phyloP scores from a whole-genome alignment of 1,140 invertebrate species.

The Polypedilum pembai region DNA sequence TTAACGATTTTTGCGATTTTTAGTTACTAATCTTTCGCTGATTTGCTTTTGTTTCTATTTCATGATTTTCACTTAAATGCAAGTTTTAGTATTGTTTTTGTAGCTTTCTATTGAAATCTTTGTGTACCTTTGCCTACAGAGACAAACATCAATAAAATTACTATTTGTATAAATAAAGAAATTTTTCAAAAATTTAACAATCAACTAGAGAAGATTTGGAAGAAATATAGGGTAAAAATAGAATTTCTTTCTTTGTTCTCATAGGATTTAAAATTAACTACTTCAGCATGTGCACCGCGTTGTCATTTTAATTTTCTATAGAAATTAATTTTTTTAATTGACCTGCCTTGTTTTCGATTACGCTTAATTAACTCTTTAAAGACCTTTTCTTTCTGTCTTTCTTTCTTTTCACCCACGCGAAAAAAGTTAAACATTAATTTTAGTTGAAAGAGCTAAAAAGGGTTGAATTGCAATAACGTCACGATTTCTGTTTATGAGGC shows the following conservation, averaged over 20 bases:
- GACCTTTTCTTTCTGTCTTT: background rate
- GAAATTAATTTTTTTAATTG: constrained; percentile 5
- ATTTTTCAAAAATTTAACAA: no score
- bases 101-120: no score
- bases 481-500: constrained; percentile 22
- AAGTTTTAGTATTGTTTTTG: no score
- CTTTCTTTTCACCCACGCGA: background rate
- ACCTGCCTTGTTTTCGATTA: constrained; percentile 6
- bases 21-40: no score
- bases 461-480: background rate
- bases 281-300: background rate
- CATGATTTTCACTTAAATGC: no score
- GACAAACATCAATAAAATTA: no score
- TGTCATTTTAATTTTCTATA: constrained; percentile 13
- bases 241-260: background rate
- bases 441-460: background rate
- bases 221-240: no score
- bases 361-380: constrained; percentile 18
- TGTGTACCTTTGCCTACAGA: no score
- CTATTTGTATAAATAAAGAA: no score
- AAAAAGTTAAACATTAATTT: constrained; percentile 4
- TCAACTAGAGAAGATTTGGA: no score
- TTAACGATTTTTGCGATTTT: no score
- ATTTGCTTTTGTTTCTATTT: no score
- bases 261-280: background rate